Evolutionary conservation across 1,140 invertebrate genomes (phyloP), one percentile per base, ranked within the genome.

Genomic region (Metopolophium dirhodum): DNA sequence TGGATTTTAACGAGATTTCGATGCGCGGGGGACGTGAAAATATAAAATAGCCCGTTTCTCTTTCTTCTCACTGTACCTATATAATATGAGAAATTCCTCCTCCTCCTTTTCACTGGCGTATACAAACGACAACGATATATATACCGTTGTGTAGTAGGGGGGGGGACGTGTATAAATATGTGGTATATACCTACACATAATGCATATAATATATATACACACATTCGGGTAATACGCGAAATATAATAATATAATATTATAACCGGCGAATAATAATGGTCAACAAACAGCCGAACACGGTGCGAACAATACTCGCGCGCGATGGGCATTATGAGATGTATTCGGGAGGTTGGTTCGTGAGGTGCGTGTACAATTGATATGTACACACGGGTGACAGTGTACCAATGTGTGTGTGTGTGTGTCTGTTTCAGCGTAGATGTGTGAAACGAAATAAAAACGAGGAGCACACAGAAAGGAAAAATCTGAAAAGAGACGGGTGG

Each of bases 1-100:
- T 87, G 86, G 86, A 3, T 87, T 87, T 87, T 87, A 87, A 87
- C 86, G 86, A 87, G 86, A 87, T 87, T 87, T 87, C 86, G 86
- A 87, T 87, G 30, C 47, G 47, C 47, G 45, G 47, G 30, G 47
- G 47, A 26, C 45, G 37, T 45, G 23, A 18, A 68, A n/a, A n/a
- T n/a, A 18, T 68, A n/a, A 68, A 68, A 68, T 68, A 68, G 61
- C 61, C 61, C 61, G 61, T 68, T 68, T 68, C 61, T 68, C 61
- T 68, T 68, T 68, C 30, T n/a, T 68, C 61, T n/a, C 30, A 3
- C 61, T 22, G 51, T 54, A 23, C 51, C 51, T 2, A 20, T 3
- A 20, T 54, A 54, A 22, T 68, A 68, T n/a, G 61, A n/a, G 61
- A 68, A 68, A 68, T 68, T 68, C 61, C 61, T 68, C 11, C 61